Conservation (phyloP, 2,113 vertebrate species). For the Thamnaconus septentrionalis region DNA sequence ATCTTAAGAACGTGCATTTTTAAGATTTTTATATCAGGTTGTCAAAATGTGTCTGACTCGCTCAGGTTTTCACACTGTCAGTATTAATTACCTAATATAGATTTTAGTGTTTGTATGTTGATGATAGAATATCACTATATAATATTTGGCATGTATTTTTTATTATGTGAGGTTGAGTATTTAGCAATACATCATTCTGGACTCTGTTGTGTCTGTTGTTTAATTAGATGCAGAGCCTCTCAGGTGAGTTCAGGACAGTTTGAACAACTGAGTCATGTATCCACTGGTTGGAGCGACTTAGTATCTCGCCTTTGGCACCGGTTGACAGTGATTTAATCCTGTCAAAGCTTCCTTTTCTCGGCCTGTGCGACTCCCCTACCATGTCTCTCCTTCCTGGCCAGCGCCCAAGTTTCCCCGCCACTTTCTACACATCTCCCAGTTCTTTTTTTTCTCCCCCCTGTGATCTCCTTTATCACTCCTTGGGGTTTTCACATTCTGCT, state of each 20-base stretch:
- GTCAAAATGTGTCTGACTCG: too few relatives aligned
- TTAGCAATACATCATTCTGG: too few relatives aligned
- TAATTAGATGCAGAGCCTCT: background rate
- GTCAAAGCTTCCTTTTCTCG: constrained; percentile 2
- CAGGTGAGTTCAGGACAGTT: constrained; percentile 1
- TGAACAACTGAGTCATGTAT: constrained; percentile 18
- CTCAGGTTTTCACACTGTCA: background rate
- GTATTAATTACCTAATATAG: too few relatives aligned
- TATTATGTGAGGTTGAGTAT: too few relatives aligned
- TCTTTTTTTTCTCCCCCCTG: constrained; percentile 33
- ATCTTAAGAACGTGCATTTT: too few relatives aligned
- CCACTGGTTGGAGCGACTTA: constrained; percentile 4
- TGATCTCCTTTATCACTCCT: constrained; percentile 26
- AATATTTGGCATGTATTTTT: too few relatives aligned
- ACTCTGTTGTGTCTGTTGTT: background rate
- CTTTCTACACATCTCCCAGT: constrained; percentile 36
- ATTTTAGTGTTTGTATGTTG: too few relatives aligned
- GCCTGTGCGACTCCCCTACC: background rate
- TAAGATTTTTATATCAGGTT: too few relatives aligned
- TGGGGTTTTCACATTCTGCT: constrained; percentile 48
- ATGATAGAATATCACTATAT: too few relatives aligned
- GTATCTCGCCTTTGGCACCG: constrained; percentile 13
- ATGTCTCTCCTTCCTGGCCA: background rate
- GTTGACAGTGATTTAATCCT: constrained; percentile 15
- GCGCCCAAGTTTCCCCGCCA: too few relatives aligned